A percentile compares a stretch with the other conserved stretches of the same genome.
phyloP scores from a whole-genome alignment of 2,113 vertebrate species.

The Elephantulus edwardii region DNA sequence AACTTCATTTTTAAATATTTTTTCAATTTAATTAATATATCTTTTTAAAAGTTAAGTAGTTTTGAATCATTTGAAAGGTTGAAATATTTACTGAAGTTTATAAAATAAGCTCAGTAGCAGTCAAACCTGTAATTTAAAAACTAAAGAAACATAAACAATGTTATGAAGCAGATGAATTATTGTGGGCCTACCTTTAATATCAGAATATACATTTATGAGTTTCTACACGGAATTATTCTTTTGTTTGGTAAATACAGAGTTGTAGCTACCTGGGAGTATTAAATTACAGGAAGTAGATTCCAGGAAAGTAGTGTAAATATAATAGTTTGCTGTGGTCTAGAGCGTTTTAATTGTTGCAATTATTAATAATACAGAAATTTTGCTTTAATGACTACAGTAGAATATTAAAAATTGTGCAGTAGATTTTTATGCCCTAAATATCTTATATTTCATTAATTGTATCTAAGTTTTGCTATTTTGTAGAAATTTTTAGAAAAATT shows the following conservation, averaged over 20 bases:
- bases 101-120: background rate
- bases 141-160: background rate
- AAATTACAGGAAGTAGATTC: too few relatives aligned
- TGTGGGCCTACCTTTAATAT: background rate
- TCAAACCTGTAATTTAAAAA: slow-evolving; percentile 3
- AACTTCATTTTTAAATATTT: background rate
- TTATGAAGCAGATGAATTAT: background rate
- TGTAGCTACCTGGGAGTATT: background rate
- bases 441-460: background rate
- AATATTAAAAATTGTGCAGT: background rate
- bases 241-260: background rate
- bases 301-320: background rate
- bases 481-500: background rate
- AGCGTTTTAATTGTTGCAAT: background rate
- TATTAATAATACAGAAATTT: background rate
- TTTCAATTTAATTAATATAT: background rate
- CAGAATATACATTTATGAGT: background rate
- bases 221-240: background rate
- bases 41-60: background rate
- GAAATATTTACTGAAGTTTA: background rate
- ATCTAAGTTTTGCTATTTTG: background rate
- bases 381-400: background rate
- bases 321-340: background rate
- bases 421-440: background rate
- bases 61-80: background rate